These are phyloP conservation scores for Caenorhabditis afra DNA, from an alignment of 2,888 invertebrate genomes.

Conservation along the genomic window DNA sequence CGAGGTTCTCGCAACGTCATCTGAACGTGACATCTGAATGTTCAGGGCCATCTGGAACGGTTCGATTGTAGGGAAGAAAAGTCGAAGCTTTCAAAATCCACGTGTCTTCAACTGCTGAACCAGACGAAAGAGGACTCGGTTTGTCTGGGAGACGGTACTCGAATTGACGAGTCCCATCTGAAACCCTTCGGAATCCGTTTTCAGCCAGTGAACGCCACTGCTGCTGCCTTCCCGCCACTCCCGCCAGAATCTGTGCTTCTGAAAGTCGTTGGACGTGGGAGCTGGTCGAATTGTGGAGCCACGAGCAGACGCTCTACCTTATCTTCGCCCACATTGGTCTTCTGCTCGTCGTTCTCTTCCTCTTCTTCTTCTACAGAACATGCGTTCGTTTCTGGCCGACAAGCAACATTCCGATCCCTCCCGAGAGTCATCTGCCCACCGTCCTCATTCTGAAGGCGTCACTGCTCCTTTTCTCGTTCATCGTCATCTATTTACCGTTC, in stretches of 20 bases:
- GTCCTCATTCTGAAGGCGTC: constrained; percentile 25
- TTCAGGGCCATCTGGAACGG: constrained; percentile 36
- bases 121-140: constrained; percentile 9
- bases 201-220: constrained; percentile 38
- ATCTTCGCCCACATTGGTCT: constrained; percentile 28
- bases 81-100: constrained; percentile 10
- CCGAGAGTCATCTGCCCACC: constrained; percentile 1
- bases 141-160: constrained; percentile 18
- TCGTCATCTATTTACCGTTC: constrained; percentile 35
- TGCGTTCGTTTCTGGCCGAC: constrained; percentile 25
- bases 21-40: neutral
- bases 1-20: constrained; percentile 5
- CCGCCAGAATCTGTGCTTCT: constrained; percentile 32
- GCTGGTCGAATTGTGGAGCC: constrained; percentile 33
- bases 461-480: constrained; percentile 20
- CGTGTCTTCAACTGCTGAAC: constrained; percentile 23
- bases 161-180: neutral
- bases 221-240: constrained; percentile 33
- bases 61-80: constrained; percentile 43
- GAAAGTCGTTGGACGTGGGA: constrained; percentile 27
- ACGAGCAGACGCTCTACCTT: constrained; percentile 30
- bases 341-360: constrained; percentile 5
- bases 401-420: constrained; percentile 28
- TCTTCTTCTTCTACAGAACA: constrained; percentile 23
- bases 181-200: neutral